Conservation (phyloP, 2,888 invertebrate genomes). For the Zaprionus lineosus region DNA sequence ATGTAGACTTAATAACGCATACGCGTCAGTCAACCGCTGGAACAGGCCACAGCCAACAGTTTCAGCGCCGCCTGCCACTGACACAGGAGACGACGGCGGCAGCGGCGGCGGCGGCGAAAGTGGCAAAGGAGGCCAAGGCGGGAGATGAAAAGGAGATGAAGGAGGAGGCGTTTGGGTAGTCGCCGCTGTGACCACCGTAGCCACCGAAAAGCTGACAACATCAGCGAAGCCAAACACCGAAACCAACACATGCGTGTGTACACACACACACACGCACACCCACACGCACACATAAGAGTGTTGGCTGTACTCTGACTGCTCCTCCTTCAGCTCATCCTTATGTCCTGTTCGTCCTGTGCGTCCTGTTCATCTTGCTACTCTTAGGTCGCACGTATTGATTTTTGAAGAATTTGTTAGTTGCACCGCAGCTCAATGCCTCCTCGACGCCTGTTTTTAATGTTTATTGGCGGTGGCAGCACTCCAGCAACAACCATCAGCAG, state of each 20-base stretch:
- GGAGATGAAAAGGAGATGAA: constrained; percentile 10
- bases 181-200: constrained; percentile 55
- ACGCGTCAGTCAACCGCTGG: constrained; percentile 74
- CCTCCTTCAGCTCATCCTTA: constrained; percentile 9
- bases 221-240: constrained; percentile 56
- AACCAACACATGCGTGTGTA: constrained; percentile 21
- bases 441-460: constrained; percentile 61
- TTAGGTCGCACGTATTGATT: constrained; percentile 46
- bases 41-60: constrained; percentile 69
- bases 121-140: too few relatives aligned
- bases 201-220: constrained; percentile 70
- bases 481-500: constrained; percentile 27
- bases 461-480: constrained; percentile 66
- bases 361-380: too few relatives aligned
- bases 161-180: constrained; percentile 8
- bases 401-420: constrained; percentile 64
- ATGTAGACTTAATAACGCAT: constrained; percentile 74
- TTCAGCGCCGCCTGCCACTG: constrained; percentile 31
- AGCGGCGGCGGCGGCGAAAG: too few relatives aligned
- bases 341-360: too few relatives aligned
- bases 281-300: neutral
- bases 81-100: too few relatives aligned
- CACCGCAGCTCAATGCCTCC: constrained; percentile 25
- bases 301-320: neutral
- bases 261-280: constrained; percentile 10